A percentile compares a stretch with the other conserved stretches of the same genome.
phyloP scores from a whole-genome alignment of 2,888 invertebrate genomes.

The Drosophila cognata region DNA sequence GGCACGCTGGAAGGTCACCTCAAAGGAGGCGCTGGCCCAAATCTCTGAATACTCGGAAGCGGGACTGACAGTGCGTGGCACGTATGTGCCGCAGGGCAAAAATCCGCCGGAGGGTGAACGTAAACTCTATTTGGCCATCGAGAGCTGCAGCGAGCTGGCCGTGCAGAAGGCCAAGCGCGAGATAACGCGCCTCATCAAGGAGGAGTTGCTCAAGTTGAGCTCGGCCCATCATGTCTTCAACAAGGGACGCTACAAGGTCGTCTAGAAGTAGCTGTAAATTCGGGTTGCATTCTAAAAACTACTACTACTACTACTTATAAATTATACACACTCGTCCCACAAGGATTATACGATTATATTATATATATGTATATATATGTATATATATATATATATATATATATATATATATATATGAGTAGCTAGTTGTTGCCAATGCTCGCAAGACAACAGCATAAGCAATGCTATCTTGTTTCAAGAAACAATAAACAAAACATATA shows the following conservation, averaged over 20 bases:
- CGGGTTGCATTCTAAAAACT: not conserved
- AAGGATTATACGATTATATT: not conserved
- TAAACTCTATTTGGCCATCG: conserved; percentile 98
- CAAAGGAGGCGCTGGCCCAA: conserved; percentile 98
- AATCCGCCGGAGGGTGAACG: conserved; percentile 96
- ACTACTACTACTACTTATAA: not conserved
- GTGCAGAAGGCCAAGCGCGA: conserved; percentile 98
- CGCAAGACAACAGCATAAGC: not conserved
- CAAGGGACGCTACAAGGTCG: conserved; percentile 97
- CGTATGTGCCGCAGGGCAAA: conserved; percentile 96
- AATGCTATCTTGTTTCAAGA: not conserved
- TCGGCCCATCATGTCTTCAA: conserved; percentile 94
- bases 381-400: not conserved
- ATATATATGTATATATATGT: not conserved
- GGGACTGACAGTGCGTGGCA: conserved; percentile 99
- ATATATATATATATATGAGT: not conserved
- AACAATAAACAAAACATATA: not conserved
- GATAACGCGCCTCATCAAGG: conserved; percentile 98
- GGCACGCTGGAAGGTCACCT: conserved; percentile 98
- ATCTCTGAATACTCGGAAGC: conserved; percentile 99
- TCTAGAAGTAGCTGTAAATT: conserved; percentile 85
- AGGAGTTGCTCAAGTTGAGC: conserved; percentile 96
- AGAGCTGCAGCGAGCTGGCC: conserved; percentile 98
- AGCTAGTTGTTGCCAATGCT: not conserved
- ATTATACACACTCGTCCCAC: not conserved